Evolutionary conservation across 2,113 vertebrate genomes (phyloP).

Genomic region (Chiloscyllium plagiosum): DNA sequence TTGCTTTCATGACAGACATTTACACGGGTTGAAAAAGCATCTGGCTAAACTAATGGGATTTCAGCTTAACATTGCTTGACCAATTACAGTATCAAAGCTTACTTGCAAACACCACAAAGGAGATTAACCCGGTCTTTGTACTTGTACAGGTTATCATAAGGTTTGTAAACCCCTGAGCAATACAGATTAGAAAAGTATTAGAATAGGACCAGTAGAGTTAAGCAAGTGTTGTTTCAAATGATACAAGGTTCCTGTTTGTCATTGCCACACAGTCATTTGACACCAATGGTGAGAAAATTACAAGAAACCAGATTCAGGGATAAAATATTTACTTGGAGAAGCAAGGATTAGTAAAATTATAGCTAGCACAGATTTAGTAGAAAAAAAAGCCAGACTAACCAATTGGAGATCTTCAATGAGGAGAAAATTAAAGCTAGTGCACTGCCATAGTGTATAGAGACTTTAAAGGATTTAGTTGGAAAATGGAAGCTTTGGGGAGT

Average conservation of each 20-base stretch:
- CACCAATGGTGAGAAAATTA: not conserved
- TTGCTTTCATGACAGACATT: not conserved
- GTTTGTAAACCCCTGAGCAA: not conserved
- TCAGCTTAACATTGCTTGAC: not conserved
- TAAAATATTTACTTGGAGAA: not conserved
- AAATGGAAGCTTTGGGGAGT: no score
- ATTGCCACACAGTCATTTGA: not conserved
- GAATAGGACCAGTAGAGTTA: not conserved
- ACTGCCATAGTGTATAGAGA: no score
- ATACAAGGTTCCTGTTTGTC: not conserved
- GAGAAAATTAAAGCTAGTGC: not conserved
- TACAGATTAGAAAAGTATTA: not conserved
- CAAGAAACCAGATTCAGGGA: not conserved
- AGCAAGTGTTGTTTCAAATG: not conserved
- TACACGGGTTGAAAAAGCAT: not conserved
- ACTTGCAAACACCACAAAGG: no score
- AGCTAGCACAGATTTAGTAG: not conserved
- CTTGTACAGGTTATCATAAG: not conserved
- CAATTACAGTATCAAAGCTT: no score
- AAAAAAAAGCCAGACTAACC: not conserved
- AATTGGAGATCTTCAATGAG: not conserved
- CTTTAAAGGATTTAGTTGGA: not conserved
- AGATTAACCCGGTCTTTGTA: no score
- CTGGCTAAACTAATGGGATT: not conserved
- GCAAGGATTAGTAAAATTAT: not conserved